Evolutionary conservation across 2,113 vertebrate genomes (phyloP).

Genomic region (Polyodon spathula): DNA sequence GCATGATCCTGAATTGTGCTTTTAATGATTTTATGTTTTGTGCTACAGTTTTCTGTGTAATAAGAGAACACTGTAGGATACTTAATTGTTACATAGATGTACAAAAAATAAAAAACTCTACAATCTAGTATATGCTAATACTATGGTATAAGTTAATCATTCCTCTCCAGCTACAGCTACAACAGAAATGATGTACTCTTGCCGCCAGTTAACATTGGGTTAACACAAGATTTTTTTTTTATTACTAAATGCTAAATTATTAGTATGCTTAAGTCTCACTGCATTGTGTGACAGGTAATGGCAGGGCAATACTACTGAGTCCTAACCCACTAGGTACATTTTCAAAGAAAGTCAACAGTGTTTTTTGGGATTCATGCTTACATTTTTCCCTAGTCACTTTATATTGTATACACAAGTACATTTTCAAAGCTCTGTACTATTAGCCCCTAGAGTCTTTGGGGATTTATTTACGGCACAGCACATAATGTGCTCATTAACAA

Average conservation of each 20-base stretch:
- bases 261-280: background rate
- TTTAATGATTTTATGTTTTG: too few species aligned
- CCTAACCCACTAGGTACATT: constrained; percentile 6
- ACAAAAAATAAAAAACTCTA: too few species aligned
- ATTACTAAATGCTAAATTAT: background rate
- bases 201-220: background rate
- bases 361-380: constrained; percentile 2
- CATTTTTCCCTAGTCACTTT: constrained; percentile 25
- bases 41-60: too few species aligned
- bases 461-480: constrained; percentile 60
- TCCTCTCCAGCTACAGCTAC: too few species aligned
- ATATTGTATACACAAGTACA: constrained; percentile 39
- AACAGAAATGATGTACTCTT: too few species aligned
- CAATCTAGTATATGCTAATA: too few species aligned
- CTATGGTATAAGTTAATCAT: too few species aligned
- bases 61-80: too few species aligned
- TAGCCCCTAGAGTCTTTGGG: constrained; percentile 58
- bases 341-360: background rate
- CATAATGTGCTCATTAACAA: constrained; percentile 1
- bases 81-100: too few species aligned
- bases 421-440: constrained; percentile 40
- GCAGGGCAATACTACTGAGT: background rate
- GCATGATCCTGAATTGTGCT: too few species aligned
- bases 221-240: constrained; percentile 1
- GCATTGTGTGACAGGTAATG: constrained; percentile 1